phyloP scores from a whole-genome alignment of 2,113 vertebrate species.

The Ptilorrhoa leucosticta region DNA sequence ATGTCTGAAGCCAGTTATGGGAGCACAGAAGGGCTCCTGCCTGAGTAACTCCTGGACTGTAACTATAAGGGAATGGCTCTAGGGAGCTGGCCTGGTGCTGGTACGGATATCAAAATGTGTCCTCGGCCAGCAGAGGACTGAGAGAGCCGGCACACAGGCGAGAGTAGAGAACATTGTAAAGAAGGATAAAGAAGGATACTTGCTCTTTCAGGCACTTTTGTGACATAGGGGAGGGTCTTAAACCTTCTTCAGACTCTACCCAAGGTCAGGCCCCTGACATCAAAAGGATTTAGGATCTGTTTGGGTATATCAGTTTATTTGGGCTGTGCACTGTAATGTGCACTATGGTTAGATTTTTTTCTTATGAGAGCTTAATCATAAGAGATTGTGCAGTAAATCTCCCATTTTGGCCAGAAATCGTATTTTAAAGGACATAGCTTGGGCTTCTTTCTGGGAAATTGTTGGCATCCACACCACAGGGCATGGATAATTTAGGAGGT shows the following conservation, averaged over 20 bases:
- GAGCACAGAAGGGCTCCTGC: not conserved
- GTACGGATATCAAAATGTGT: not conserved
- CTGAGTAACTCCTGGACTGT: not conserved
- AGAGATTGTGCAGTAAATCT: not conserved
- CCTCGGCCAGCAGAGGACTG: not conserved
- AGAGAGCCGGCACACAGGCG: not conserved
- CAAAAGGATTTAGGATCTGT: not conserved
- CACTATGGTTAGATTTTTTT: not conserved
- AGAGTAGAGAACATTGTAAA: not conserved
- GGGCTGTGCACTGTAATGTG: not conserved
- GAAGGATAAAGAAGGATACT: not conserved
- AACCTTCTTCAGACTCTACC: not conserved
- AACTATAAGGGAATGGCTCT: not conserved
- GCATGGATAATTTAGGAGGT: not conserved
- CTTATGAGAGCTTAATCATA: not conserved
- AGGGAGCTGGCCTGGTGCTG: not conserved
- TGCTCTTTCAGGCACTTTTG: not conserved
- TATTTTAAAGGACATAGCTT: not conserved
- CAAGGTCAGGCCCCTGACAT: not conserved
- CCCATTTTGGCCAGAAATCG: not conserved
- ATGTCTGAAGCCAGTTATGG: not conserved
- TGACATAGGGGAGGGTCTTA: not conserved
- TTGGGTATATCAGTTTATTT: not conserved
- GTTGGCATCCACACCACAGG: not conserved
- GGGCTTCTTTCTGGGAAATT: not conserved